Evolutionary conservation across 2,888 invertebrate genomes (phyloP).

Genomic region (Eupithecia inturbata): DNA sequence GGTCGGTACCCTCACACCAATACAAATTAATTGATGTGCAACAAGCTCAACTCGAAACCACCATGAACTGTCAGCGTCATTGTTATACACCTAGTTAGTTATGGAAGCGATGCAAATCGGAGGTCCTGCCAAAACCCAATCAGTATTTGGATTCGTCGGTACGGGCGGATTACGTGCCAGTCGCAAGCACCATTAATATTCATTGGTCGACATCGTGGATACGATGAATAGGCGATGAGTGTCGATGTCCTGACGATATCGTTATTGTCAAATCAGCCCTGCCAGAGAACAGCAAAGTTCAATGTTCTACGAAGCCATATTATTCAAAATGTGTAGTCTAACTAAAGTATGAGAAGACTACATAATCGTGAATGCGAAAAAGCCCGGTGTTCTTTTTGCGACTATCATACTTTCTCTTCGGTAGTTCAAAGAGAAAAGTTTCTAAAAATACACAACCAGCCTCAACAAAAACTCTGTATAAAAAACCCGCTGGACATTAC

Average conservation of each 20-base stretch:
- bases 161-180: slow-evolving; percentile 68
- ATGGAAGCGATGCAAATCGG: slow-evolving; percentile 51
- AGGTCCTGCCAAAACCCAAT: slow-evolving; percentile 58
- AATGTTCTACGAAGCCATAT: not conserved
- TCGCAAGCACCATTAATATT: slow-evolving; percentile 74
- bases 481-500: slow-evolving; percentile 58
- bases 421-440: slow-evolving; percentile 18
- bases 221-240: slow-evolving; percentile 74
- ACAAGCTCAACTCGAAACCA: not conserved
- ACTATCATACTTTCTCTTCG: slow-evolving; percentile 24
- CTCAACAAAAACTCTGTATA: slow-evolving; percentile 44
- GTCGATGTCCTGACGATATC: slow-evolving; percentile 44
- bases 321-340: not conserved
- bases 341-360: not conserved
- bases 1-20: not conserved
- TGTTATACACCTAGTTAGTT: slow-evolving; percentile 36
- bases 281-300: slow-evolving; percentile 10
- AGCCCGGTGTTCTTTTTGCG: slow-evolving; percentile 12
- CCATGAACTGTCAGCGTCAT: slow-evolving; percentile 21
- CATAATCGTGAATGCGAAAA: not conserved
- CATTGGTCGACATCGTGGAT: slow-evolving; percentile 64
- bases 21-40: not conserved
- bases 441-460: slow-evolving; percentile 34
- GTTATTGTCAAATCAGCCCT: slow-evolving; percentile 39
- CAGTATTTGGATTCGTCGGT: slow-evolving; percentile 59